Conservation (phyloP, 2,797 vertebrate genomes). For the Urosaurus nigricauda region DNA sequence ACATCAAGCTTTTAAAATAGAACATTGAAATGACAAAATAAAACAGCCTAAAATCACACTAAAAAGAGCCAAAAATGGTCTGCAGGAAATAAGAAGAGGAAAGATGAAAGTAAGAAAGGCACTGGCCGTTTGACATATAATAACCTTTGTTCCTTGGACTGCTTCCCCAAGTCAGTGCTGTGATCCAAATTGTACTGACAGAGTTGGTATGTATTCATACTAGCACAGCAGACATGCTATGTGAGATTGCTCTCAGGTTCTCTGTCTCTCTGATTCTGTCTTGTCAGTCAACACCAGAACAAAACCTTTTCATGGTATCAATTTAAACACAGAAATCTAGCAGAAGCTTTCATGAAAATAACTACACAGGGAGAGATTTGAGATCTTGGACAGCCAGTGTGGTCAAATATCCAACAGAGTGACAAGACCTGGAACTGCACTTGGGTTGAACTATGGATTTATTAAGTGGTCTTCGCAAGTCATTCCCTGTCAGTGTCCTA, state of each 20-base stretch:
- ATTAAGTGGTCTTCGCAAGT: background rate
- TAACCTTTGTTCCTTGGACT: background rate
- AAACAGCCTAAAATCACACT: background rate
- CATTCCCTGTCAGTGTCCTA: background rate
- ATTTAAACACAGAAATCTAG: background rate
- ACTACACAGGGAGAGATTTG: background rate
- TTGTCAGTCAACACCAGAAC: background rate
- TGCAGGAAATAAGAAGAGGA: background rate
- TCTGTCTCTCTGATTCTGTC: background rate
- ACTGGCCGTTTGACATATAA: background rate
- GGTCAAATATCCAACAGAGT: background rate
- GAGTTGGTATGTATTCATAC: constrained; percentile 6
- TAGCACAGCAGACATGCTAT: background rate
- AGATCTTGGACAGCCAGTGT: background rate
- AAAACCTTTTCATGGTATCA: background rate
- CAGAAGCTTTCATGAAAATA: background rate
- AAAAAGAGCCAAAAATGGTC: background rate
- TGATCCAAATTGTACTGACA: constrained; percentile 12
- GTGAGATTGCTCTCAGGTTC: constrained; percentile 3
- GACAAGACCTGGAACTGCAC: constrained; percentile 15
- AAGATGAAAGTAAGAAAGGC: background rate
- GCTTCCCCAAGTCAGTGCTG: background rate
- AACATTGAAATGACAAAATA: background rate
- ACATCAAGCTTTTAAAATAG: constrained; percentile 20
- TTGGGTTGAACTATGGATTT: background rate